Conservation (phyloP, 2,113 vertebrate species). For the Mungos mungo region DNA sequence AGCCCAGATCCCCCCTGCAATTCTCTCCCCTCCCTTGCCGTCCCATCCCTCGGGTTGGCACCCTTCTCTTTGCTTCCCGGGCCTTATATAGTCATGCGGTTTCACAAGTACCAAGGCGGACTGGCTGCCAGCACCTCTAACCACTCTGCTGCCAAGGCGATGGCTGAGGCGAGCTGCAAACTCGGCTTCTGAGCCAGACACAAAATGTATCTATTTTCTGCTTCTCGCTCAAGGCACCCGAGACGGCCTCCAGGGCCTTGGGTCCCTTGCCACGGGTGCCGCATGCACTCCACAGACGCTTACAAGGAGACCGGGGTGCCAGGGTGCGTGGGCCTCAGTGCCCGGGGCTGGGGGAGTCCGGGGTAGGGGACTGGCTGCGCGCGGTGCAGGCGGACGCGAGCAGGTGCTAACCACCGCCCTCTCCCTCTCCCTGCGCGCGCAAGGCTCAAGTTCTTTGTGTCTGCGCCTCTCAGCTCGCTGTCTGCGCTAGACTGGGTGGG, state of each 20-base stretch:
- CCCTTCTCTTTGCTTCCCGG: constrained; percentile 19
- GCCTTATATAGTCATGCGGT: constrained; percentile 70
- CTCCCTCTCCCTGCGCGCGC: not conserved
- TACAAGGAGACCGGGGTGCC: not conserved
- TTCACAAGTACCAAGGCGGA: constrained; percentile 56
- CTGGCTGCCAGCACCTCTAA: constrained; percentile 56
- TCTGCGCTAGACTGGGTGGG: constrained; percentile 68
- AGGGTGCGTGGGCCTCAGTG: rapidly evolving
- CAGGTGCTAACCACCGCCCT: constrained; percentile 44
- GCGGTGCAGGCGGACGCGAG: not conserved
- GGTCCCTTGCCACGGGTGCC: not conserved
- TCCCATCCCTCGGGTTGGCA: not conserved
- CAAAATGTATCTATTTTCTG: not conserved
- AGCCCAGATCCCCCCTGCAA: not conserved
- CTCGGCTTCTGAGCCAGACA: not conserved
- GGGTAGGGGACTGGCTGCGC: not conserved
- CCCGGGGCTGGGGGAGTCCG: not conserved
- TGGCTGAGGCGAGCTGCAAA: constrained; percentile 8
- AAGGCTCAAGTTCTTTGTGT: constrained; percentile 72
- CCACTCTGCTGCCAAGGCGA: not conserved
- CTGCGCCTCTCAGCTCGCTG: constrained; percentile 28
- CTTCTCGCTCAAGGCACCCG: not conserved
- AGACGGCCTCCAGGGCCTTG: not conserved
- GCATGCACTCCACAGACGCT: not conserved
- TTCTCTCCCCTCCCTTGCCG: not conserved